Evolutionary conservation across 1,140 invertebrate species (phyloP), one percentile per base, ranked within the genome.

Genomic region (Oryctes rhinoceros): DNA sequence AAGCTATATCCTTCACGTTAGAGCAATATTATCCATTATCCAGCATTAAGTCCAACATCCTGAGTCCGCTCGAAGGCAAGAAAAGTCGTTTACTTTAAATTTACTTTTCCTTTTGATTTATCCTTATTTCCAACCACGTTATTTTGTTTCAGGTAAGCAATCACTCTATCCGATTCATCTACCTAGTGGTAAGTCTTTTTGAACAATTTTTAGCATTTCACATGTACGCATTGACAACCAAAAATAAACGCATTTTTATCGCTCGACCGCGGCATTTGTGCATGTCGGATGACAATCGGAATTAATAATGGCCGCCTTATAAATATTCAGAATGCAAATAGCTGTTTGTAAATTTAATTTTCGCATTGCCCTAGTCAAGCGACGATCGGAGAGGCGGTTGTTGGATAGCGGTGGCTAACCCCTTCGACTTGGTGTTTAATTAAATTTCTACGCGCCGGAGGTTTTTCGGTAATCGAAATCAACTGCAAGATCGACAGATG

Each of bases 291-390:
- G 20, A 75, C 79, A 80, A 80, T 80, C 76, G 79, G 75, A 80
- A 80, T 80, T 80, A 76, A 80, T 80, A 80, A 71, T 76, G 20
- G 24, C 18, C 48, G 44, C n/a, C 79, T 80, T 80, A 80, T 80
- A 80, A 80, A 80, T 80, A 80, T 80, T 47, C 79, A 80, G 76
- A 76, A 80, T 80, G 79, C 74, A 80, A 80, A 80, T 80, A 5
- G 48, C 48, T 67, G 74, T 76, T 80, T 80, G 79, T 80, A 76
- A 80, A 76, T 75, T 80, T 80, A 80, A 80, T 80, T 80, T 80
- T 47, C 78, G 49, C n/a, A 0, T 7, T 13, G 49, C 49, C 13
- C n/a, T 53, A 53, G 49, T 13, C 9, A 13, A n/a, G 49, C 49
- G 49, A 53, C 39, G 39, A 44, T 44, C 5, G n/a, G 9, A 13